These are phyloP conservation scores for Enteromius paludinosus DNA, from an alignment of 2,797 vertebrate genomes.

Conservation along the genomic window DNA sequence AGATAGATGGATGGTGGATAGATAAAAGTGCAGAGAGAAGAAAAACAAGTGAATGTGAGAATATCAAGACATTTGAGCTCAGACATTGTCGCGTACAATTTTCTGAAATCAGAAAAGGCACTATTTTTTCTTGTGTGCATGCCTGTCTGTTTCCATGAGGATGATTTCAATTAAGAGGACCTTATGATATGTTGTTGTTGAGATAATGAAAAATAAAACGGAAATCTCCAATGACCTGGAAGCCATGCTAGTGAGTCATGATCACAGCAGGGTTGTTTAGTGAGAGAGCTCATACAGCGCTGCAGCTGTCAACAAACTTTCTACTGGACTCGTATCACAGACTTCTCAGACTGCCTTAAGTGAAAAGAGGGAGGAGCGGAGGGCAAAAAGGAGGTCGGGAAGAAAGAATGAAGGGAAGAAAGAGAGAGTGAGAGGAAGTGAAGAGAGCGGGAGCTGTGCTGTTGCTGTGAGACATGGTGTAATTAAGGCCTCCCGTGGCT, in stretches of 20 bases:
- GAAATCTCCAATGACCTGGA: constrained; percentile 28
- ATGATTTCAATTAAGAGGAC: constrained; percentile 20
- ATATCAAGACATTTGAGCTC: background rate
- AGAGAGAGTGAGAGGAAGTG: constrained; percentile 2
- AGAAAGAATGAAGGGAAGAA: constrained; percentile 45
- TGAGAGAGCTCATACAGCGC: constrained; percentile 23
- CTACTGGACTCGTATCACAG: constrained; percentile 32
- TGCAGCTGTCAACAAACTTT: constrained; percentile 47
- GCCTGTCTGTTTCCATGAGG: background rate
- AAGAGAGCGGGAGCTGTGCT: constrained; percentile 47
- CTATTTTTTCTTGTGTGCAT: background rate
- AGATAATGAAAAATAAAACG: constrained; percentile 9
- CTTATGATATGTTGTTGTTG: constrained; percentile 2
- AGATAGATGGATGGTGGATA: no score
- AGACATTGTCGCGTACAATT: background rate
- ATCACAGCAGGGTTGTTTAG: constrained; percentile 34
- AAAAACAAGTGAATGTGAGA: background rate
- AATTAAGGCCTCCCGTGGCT: constrained; percentile 72
- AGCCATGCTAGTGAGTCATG: constrained; percentile 32
- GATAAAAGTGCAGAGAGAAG: no score
- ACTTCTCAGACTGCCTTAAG: constrained; percentile 38
- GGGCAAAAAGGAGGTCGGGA: constrained; percentile 25
- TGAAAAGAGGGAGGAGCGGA: background rate
- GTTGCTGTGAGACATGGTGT: constrained; percentile 74
- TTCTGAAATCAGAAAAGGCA: background rate